phyloP scores from a whole-genome alignment of 2,113 vertebrate genomes.

The Phrynocephalus versicolor region DNA sequence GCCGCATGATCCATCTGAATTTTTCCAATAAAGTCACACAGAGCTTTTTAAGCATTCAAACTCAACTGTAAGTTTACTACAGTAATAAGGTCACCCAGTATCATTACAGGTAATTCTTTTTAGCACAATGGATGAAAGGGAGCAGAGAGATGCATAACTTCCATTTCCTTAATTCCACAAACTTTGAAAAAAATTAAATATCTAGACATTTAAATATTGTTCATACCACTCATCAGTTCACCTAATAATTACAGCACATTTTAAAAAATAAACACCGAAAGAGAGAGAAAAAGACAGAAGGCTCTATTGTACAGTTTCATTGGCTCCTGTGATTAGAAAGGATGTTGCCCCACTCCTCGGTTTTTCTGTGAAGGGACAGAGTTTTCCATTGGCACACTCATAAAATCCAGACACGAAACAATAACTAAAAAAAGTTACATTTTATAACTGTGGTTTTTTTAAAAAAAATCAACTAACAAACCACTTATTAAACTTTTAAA shows the following conservation, averaged over 20 bases:
- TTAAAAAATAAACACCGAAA: conserved; percentile 67
- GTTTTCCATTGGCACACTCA: conserved; percentile 70
- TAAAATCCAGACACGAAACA: conserved; percentile 76
- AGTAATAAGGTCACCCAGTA: conserved; percentile 58
- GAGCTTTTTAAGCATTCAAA: conserved; percentile 64
- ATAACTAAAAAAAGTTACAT: conserved; percentile 60
- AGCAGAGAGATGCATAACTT: conserved; percentile 61
- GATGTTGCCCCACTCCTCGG: conserved; percentile 54
- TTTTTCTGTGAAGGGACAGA: conserved; percentile 61
- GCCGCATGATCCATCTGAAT: conserved; percentile 49
- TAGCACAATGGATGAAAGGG: conserved; percentile 52
- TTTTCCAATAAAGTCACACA: conserved; percentile 62
- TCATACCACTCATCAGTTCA: conserved; percentile 73
- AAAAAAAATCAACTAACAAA: conserved; percentile 70
- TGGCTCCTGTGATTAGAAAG: conserved; percentile 59
- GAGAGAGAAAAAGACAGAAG: conserved; percentile 50
- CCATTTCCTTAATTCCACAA: conserved; percentile 61
- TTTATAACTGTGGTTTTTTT: conserved; percentile 39
- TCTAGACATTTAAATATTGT: conserved; percentile 76
- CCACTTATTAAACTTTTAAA: conserved; percentile 68
- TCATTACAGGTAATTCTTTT: conserved; percentile 46
- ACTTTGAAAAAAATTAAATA: conserved; percentile 72
- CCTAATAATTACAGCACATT: conserved; percentile 75
- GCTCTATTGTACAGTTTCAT: conserved; percentile 68
- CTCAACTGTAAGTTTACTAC: conserved; percentile 59